These are phyloP conservation scores for Pluvianellus socialis DNA, from an alignment of 2,113 vertebrate species.

Conservation along the genomic window DNA sequence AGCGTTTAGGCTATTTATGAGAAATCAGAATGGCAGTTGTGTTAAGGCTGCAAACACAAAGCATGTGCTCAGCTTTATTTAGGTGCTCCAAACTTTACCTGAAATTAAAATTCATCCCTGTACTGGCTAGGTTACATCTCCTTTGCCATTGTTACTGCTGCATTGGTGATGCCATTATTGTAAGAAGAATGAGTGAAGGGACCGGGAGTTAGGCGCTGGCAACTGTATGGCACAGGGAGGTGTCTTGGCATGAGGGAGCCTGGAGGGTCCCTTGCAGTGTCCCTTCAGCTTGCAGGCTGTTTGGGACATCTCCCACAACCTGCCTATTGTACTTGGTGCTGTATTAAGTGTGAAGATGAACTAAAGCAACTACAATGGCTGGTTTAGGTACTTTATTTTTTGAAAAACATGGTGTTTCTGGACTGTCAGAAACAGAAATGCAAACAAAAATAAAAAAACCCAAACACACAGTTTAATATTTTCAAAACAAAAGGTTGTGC, in stretches of 20 bases:
- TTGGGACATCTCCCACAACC: neutral
- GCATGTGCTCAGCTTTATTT: neutral
- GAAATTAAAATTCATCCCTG: neutral
- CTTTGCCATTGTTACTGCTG: neutral
- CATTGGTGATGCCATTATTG: neutral
- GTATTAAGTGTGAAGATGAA: neutral
- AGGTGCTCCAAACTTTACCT: neutral
- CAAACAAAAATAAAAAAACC: neutral
- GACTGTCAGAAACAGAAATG: neutral
- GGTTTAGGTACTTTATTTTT: neutral
- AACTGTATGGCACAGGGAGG: neutral
- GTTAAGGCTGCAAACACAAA: neutral
- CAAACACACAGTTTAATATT: neutral
- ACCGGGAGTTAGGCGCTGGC: neutral
- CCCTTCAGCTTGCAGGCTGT: neutral
- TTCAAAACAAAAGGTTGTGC: neutral
- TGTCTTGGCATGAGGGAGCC: neutral
- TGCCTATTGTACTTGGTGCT: neutral
- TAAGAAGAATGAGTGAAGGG: neutral
- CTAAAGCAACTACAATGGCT: rapidly evolving
- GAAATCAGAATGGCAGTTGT: neutral
- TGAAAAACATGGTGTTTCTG: neutral
- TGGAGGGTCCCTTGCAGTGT: neutral
- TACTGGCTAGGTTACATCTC: no score
- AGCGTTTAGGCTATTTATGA: neutral